A percentile compares a stretch with the other conserved stretches of the same genome.
These are phyloP conservation scores for Tetragonula clypearis DNA, from an alignment of 1,140 invertebrate species.

Conservation along the genomic window DNA sequence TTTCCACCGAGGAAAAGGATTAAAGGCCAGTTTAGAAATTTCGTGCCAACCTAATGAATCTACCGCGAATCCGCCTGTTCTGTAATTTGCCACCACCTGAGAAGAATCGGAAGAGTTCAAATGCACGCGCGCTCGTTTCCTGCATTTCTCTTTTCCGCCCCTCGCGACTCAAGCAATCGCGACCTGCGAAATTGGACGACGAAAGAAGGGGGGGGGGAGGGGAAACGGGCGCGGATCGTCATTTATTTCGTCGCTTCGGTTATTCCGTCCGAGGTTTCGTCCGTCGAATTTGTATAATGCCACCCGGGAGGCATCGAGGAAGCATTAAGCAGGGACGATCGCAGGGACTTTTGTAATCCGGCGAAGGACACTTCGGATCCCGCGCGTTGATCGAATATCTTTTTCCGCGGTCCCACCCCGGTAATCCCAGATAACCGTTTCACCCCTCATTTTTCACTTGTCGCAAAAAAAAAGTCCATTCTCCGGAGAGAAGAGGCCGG, in stretches of 20 bases:
- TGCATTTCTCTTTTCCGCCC: background rate
- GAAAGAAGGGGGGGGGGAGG: background rate
- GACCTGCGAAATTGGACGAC: background rate
- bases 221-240: background rate
- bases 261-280: constrained; percentile 12
- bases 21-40: constrained; percentile 4
- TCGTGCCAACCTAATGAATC: constrained; percentile 22
- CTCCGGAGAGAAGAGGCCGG: background rate
- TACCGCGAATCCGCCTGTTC: background rate
- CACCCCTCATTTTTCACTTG: constrained; percentile 37
- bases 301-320: constrained; percentile 11
- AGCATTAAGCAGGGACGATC: constrained; percentile 10
- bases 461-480: constrained; percentile 18
- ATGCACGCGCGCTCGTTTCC: no score
- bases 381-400: constrained; percentile 43
- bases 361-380: constrained; percentile 16
- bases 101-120: background rate
- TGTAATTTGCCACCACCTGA: background rate
- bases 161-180: no score
- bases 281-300: constrained; percentile 51
- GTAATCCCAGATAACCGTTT: constrained; percentile 40
- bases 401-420: constrained; percentile 17
- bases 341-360: constrained; percentile 21
- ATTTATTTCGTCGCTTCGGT: constrained; percentile 22
- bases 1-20: background rate